Percentiles rank a stretch among this genome's conserved stretches.
Conservation (phyloP, 2,797 vertebrate species). For the Meriones psammophilus region DNA sequence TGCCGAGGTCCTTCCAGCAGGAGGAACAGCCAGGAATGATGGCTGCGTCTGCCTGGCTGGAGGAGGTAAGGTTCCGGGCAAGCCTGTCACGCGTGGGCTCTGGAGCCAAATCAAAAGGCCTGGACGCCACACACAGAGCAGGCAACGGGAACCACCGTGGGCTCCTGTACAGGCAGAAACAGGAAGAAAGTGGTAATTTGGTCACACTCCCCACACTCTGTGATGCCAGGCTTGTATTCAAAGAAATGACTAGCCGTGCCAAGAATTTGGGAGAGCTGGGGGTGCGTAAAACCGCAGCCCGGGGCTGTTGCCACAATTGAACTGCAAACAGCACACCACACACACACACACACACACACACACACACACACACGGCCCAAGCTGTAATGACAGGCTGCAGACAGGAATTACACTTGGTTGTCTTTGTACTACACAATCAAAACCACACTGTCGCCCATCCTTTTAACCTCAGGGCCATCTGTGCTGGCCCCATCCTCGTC, state of each 20-base stretch:
- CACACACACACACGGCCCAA: constrained; percentile 23
- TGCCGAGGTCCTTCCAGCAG: background rate
- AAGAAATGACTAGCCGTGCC: constrained; percentile 77
- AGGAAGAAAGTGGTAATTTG: constrained; percentile 74
- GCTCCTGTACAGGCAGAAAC: constrained; percentile 44
- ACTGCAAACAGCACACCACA: constrained; percentile 31
- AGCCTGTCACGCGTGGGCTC: background rate
- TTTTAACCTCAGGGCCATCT: background rate
- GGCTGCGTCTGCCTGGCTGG: background rate
- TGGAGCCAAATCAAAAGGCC: background rate
- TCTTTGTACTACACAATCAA: constrained; percentile 51
- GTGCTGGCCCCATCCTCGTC: background rate
- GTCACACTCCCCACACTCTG: constrained; percentile 61
- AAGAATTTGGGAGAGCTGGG: constrained; percentile 73
- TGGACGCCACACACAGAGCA: constrained; percentile 18
- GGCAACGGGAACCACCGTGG: background rate
- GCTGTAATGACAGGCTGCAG: constrained; percentile 44
- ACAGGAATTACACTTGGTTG: background rate
- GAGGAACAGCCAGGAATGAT: background rate
- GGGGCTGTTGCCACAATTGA: constrained; percentile 66
- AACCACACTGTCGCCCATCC: constrained; percentile 13
- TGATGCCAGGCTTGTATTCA: constrained; percentile 78
- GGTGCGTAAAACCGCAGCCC: constrained; percentile 76
- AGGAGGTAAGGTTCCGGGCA: background rate
- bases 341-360: constrained; percentile 32